A percentile compares a stretch with the other conserved stretches of the same genome.
Conservation (phyloP, 92 coral and sea anemone genomes). For the Epizoanthus rinbou region DNA sequence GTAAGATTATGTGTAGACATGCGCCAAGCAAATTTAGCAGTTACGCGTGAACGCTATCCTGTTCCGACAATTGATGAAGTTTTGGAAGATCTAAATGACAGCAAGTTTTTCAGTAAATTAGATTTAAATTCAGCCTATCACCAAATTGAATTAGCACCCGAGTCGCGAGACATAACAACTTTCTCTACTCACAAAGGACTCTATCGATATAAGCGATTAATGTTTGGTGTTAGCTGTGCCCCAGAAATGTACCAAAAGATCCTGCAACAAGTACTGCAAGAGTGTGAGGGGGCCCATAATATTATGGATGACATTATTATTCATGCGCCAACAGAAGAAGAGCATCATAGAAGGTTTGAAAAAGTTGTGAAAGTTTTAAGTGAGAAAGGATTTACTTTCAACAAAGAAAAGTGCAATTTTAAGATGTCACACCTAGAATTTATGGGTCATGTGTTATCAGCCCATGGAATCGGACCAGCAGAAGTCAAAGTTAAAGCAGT, state of each 20-base stretch:
- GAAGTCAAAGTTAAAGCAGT: conserved; percentile 29
- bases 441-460: conserved; percentile 26
- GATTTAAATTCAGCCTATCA: conserved; percentile 13
- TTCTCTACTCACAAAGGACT: conserved; percentile 13
- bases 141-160: conserved; percentile 6
- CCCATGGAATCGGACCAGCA: conserved; percentile 29
- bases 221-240: conserved; percentile 18
- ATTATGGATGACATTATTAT: conserved; percentile 23
- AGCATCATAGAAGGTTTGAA: background rate
- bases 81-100: no score
- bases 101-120: background rate
- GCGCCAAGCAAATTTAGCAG: no score
- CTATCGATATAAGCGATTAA: conserved; percentile 12
- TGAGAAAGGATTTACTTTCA: conserved; percentile 17
- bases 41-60: no score
- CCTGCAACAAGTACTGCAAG: background rate
- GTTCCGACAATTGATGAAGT: no score
- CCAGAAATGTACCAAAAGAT: conserved; percentile 25
- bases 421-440: conserved; percentile 4
- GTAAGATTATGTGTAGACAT: no score
- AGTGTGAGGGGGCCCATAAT: background rate
- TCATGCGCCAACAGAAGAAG: conserved; percentile 1
- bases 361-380: background rate
- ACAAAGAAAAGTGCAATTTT: conserved; percentile 15
- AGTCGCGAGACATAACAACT: conserved; percentile 21